Conservation (phyloP, 2,797 vertebrate genomes). For the Lates japonicus region DNA sequence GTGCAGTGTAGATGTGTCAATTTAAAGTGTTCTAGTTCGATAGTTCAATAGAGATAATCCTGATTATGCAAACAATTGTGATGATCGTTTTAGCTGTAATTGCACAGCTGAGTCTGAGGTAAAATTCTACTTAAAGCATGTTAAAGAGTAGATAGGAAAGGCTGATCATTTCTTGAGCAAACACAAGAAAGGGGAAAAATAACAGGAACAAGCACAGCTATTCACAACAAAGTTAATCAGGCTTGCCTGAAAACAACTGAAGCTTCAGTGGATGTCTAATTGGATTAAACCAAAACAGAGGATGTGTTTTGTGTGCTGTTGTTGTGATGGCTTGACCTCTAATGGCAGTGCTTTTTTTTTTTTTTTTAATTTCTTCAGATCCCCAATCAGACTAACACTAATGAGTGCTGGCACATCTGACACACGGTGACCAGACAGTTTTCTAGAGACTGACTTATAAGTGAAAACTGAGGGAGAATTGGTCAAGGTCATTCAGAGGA, state of each 20-base stretch:
- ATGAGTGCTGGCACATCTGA: slow-evolving; percentile 80
- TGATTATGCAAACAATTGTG: slow-evolving; percentile 26
- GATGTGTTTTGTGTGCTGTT: slow-evolving; percentile 76
- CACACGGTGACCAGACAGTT: slow-evolving; percentile 70
- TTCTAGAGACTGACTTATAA: slow-evolving; percentile 78
- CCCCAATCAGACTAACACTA: slow-evolving; percentile 78
- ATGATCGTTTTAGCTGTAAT: slow-evolving; percentile 22
- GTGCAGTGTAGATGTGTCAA: not conserved
- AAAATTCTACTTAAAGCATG: slow-evolving; percentile 31
- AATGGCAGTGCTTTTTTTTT: slow-evolving; percentile 70
- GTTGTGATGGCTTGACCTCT: slow-evolving; percentile 83
- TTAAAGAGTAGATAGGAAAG: slow-evolving; percentile 39
- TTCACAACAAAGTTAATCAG: slow-evolving; percentile 83
- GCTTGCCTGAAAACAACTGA: slow-evolving; percentile 81
- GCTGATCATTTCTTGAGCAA: slow-evolving; percentile 68
- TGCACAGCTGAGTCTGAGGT: not conserved
- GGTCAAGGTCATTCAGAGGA: slow-evolving; percentile 79
- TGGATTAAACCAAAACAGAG: slow-evolving; percentile 85
- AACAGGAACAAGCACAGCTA: slow-evolving; percentile 70
- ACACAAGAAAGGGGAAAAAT: slow-evolving; percentile 63
- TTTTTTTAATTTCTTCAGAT: slow-evolving; percentile 79
- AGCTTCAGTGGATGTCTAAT: slow-evolving; percentile 84
- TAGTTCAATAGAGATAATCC: not conserved
- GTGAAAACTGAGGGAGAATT: slow-evolving; percentile 77
- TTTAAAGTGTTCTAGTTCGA: slow-evolving; percentile 11